phyloP scores from a whole-genome alignment of 2,113 vertebrate species.

The Callithrix jacchus region DNA sequence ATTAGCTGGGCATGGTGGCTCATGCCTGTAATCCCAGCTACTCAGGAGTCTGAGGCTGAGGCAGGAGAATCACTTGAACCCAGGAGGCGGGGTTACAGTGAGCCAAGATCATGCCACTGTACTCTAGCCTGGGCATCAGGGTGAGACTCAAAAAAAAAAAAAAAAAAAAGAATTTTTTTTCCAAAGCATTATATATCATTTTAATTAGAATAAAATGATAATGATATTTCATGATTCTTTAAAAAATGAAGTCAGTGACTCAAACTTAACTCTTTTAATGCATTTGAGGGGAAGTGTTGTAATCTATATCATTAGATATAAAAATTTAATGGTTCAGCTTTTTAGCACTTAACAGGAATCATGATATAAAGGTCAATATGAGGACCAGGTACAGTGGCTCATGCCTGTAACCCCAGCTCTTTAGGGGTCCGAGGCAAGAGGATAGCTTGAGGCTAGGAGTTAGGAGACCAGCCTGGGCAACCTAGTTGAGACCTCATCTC shows the following conservation, averaged over 20 bases:
- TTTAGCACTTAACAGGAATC: constrained; percentile 87
- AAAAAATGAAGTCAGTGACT: constrained; percentile 91
- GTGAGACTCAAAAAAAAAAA: too few relatives aligned
- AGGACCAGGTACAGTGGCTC: too few relatives aligned
- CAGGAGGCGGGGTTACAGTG: too few relatives aligned
- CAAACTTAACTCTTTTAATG: constrained; percentile 79
- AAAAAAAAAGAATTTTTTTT: not conserved
- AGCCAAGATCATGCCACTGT: not conserved
- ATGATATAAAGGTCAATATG: constrained; percentile 86
- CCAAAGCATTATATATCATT: constrained; percentile 24
- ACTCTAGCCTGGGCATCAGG: not conserved
- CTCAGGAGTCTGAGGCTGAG: too few relatives aligned
- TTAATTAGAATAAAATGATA: constrained; percentile 92
- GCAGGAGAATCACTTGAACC: too few relatives aligned
- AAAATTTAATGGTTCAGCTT: constrained; percentile 88
- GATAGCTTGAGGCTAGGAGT: too few relatives aligned
- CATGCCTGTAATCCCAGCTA: too few relatives aligned
- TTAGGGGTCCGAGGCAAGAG: too few relatives aligned
- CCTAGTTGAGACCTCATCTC: too few relatives aligned
- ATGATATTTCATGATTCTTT: constrained; percentile 87
- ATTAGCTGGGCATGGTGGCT: too few relatives aligned
- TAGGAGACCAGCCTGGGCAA: too few relatives aligned
- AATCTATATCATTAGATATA: constrained; percentile 81
- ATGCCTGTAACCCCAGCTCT: too few relatives aligned
- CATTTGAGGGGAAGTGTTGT: constrained; percentile 83